A percentile compares a stretch with the other conserved stretches of the same genome.
Evolutionary conservation across 2,113 vertebrate genomes (phyloP).

Genomic region (Bucco capensis): DNA sequence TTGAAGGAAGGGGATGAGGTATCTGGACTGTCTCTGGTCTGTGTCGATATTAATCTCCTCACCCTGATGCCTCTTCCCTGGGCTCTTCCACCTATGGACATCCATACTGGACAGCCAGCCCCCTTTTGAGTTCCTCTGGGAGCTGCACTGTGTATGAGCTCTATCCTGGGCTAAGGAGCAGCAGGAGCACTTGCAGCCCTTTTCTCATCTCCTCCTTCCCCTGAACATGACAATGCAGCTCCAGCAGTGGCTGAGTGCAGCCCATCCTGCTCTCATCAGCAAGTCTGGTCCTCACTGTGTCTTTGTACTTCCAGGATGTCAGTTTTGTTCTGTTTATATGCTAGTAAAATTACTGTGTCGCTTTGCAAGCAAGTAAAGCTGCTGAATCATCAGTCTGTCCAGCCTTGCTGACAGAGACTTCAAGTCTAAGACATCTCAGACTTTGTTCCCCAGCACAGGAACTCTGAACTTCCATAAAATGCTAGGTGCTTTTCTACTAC

Average conservation of each 20-base stretch:
- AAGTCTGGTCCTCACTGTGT: not conserved
- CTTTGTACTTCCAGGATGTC: not conserved
- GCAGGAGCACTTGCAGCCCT: not conserved
- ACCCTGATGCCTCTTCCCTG: not conserved
- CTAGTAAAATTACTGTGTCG: not conserved
- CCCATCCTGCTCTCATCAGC: not conserved
- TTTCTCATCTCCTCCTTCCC: not conserved
- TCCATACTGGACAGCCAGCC: not conserved
- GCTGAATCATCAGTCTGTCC: conserved; percentile 12
- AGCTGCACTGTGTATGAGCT: not conserved
- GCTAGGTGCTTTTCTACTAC: not conserved
- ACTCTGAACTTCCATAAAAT: not conserved
- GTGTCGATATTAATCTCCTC: not conserved
- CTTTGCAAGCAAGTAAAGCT: conserved; percentile 18
- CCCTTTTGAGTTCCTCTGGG: not conserved
- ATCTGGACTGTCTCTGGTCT: not conserved
- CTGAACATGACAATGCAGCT: not conserved
- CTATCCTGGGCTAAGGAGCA: not conserved
- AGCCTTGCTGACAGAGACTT: not conserved
- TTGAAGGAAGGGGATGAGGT: not conserved
- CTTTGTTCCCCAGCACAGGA: not conserved
- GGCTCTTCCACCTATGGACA: not conserved
- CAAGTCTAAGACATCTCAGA: not conserved
- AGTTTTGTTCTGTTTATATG: not conserved
- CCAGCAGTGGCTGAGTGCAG: not conserved